Percentiles rank a stretch among this genome's conserved stretches.
Conservation (phyloP, 2,888 invertebrate genomes). For the Leptarthrus brevirostris region DNA sequence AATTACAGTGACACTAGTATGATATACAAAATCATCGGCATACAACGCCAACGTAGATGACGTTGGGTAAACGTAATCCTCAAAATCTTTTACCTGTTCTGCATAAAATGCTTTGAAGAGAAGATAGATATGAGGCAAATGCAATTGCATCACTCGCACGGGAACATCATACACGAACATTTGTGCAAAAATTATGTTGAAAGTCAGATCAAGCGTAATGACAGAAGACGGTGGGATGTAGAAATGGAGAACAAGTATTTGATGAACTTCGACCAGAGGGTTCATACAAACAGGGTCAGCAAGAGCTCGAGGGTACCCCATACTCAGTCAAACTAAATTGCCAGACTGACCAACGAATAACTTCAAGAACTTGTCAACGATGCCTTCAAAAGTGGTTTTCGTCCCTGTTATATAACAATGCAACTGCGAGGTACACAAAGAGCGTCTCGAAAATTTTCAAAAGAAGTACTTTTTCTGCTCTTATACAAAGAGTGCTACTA, state of each 20-base stretch:
- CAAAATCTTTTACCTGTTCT: neutral
- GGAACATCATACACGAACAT: neutral
- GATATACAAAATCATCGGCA: neutral
- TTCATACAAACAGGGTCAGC: slow-evolving; percentile 1
- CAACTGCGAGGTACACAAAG: too few species aligned
- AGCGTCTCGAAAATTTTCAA: too few species aligned
- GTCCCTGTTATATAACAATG: neutral
- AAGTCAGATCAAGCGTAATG: neutral
- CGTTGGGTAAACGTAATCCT: neutral
- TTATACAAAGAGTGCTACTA: too few species aligned
- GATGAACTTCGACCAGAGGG: neutral
- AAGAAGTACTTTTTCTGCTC: too few species aligned
- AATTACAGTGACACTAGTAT: neutral
- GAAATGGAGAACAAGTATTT: neutral
- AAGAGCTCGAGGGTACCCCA: neutral
- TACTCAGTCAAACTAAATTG: neutral
- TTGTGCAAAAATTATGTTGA: neutral
- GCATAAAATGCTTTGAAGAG: neutral
- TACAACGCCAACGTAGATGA: neutral
- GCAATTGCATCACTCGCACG: neutral
- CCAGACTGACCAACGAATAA: neutral
- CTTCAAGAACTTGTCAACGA: neutral
- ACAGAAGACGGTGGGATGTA: neutral
- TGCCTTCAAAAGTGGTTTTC: neutral
- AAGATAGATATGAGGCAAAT: neutral